These are phyloP conservation scores for Notothenia rossii DNA, from an alignment of 2,113 vertebrate genomes.

Conservation along the genomic window DNA sequence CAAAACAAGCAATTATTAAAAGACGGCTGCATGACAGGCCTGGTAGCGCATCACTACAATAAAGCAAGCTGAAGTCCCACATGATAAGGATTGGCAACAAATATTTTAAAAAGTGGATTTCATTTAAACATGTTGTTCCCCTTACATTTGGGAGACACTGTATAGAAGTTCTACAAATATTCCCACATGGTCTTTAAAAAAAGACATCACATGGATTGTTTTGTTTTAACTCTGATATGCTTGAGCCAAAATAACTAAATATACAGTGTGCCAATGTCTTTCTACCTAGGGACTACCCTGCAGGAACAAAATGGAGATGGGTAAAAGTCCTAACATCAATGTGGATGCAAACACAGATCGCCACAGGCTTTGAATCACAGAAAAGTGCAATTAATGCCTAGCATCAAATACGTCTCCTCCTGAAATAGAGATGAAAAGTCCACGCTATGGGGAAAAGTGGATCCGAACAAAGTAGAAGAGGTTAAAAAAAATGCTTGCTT, in stretches of 20 bases:
- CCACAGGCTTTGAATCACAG: conserved; percentile 26
- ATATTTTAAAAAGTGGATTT: not conserved
- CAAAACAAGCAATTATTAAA: conserved; percentile 46
- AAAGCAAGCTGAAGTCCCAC: conserved; percentile 8
- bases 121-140: not conserved
- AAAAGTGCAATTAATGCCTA: conserved; percentile 58
- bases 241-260: not conserved
- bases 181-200: not conserved
- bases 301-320: not conserved
- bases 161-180: not conserved
- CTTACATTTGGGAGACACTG: not conserved
- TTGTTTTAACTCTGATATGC: not conserved
- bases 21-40: conserved; percentile 42
- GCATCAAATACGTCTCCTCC: conserved; percentile 51
- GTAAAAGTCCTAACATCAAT: not conserved
- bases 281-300: not conserved
- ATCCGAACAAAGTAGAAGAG: conserved; percentile 52
- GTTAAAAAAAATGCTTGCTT: conserved; percentile 62
- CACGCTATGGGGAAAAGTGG: conserved; percentile 38
- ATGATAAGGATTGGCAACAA: conserved; percentile 5
- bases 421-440: conserved; percentile 50
- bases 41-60: conserved; percentile 32
- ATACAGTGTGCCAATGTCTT: not conserved
- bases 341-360: conserved; percentile 14
- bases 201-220: not conserved